Conservation (phyloP, 2,113 vertebrate genomes). For the Peromyscus leucopus region DNA sequence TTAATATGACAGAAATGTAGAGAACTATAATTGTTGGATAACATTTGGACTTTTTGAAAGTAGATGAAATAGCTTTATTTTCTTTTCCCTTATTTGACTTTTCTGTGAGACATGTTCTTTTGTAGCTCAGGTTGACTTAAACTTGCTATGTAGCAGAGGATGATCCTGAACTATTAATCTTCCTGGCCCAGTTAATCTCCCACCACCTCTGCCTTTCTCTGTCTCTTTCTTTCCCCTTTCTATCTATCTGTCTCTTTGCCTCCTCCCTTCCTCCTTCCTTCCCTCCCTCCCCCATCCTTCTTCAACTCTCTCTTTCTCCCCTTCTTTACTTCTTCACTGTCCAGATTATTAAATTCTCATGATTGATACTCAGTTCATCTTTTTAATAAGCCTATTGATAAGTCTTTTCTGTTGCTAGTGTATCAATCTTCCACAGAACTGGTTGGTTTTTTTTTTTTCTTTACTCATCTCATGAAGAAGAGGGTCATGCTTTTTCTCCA, state of each 20-base stretch:
- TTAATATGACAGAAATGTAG: slow-evolving; percentile 6
- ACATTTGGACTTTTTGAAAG: slow-evolving; percentile 20
- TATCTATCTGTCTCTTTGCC: not conserved
- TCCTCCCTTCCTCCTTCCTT: too few species aligned
- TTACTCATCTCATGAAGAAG: not conserved
- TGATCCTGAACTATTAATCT: not conserved
- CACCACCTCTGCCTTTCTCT: not conserved
- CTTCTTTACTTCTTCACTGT: not conserved
- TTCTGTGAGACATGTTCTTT: not conserved
- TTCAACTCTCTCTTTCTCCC: not conserved
- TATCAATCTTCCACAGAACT: not conserved
- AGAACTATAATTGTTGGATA: slow-evolving; percentile 12
- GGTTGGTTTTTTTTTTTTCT: not conserved
- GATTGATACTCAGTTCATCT: not conserved
- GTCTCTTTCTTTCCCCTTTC: not conserved
- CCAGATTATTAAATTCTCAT: not conserved
- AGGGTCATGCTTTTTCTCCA: not conserved
- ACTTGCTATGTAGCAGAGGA: not conserved
- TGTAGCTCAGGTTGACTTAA: not conserved
- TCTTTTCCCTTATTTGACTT: not conserved
- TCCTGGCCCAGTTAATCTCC: not conserved
- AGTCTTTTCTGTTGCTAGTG: not conserved
- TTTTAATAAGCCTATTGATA: not conserved
- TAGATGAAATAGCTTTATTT: not conserved
- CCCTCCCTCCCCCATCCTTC: too few species aligned